Evolutionary conservation across 1,140 invertebrate species (phyloP).

Genomic region (Penaeus indicus): DNA sequence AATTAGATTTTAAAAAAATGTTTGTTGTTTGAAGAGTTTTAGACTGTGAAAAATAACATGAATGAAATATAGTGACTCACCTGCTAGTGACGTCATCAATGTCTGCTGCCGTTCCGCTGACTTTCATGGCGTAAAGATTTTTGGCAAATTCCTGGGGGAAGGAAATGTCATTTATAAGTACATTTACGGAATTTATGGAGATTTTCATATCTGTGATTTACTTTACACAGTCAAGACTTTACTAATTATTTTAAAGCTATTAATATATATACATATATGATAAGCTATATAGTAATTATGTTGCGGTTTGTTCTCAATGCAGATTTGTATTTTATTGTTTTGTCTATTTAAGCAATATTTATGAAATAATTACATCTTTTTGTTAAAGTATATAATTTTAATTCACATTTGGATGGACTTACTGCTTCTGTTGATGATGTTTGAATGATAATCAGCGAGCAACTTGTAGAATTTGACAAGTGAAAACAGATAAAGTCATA

Average conservation of each 20-base stretch:
- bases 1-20: conserved; percentile 1
- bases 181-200: background rate
- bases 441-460: too few species aligned
- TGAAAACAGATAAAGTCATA: too few species aligned
- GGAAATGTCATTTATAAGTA: background rate
- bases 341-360: too few species aligned
- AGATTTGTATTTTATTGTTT: too few species aligned
- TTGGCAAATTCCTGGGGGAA: conserved; percentile 80
- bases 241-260: too few species aligned
- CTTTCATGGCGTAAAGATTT: conserved; percentile 82
- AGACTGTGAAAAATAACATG: background rate
- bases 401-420: too few species aligned
- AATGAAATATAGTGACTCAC: conserved; percentile 66
- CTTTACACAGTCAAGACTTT: too few species aligned
- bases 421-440: too few species aligned
- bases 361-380: too few species aligned
- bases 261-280: background rate
- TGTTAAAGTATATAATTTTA: too few species aligned
- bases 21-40: background rate
- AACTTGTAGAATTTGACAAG: too few species aligned
- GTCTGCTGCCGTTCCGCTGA: conserved; percentile 75
- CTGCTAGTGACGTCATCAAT: conserved; percentile 69
- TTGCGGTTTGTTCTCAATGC: too few species aligned
- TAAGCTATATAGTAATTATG: background rate
- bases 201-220: background rate